Conservation (phyloP, 2,888 invertebrate species). For the Eulithis testata region DNA sequence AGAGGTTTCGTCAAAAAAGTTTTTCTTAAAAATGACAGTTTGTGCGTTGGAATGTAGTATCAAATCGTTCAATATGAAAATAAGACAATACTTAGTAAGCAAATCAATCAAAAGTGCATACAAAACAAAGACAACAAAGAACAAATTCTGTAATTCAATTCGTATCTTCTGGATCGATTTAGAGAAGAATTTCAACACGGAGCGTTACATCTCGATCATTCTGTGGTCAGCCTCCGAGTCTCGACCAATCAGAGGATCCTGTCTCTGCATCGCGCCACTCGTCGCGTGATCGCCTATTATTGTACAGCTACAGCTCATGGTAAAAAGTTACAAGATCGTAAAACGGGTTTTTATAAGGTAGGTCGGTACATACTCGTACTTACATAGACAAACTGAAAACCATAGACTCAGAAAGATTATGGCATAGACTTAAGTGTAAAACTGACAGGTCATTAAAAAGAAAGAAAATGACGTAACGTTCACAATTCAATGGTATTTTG, state of each 20-base stretch:
- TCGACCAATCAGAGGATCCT: constrained; percentile 27
- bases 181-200: constrained; percentile 5
- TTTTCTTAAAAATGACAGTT: too few species aligned
- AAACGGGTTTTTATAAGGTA: constrained; percentile 12
- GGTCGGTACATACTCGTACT: too few species aligned
- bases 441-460: too few species aligned
- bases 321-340: constrained; percentile 16
- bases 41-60: too few species aligned
- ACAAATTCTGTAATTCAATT: neutral
- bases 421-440: too few species aligned
- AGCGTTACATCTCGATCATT: constrained; percentile 20
- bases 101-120: too few species aligned
- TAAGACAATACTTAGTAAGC: too few species aligned
- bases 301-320: constrained; percentile 15
- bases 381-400: constrained; percentile 13
- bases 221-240: constrained; percentile 8
- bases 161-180: constrained; percentile 9
- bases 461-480: too few species aligned
- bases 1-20: too few species aligned
- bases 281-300: constrained; percentile 20
- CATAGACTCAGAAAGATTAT: neutral
- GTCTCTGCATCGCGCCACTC: constrained; percentile 27
- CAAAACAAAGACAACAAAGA: neutral
- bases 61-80: too few species aligned
- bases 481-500: too few species aligned